Evolutionary conservation across 2,797 vertebrate species (phyloP), one percentile per base, ranked within the genome.

Genomic region (Enteromius fasciolatus): DNA sequence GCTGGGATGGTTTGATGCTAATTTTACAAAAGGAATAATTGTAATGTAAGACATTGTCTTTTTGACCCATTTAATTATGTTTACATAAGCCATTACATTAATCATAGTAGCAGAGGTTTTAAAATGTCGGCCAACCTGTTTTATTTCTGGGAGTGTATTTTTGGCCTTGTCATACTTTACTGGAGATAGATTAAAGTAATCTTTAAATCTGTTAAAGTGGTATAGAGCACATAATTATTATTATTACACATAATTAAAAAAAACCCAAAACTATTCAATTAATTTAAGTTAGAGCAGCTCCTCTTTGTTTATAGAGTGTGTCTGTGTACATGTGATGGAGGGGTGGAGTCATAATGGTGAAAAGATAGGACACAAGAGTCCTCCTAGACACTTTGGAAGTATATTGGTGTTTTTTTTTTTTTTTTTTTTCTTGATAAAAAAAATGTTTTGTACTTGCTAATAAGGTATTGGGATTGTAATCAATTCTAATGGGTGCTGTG

Each of bases 271-370:
- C 3, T 2, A 15, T 20, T 74, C 1, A 63, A 8, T 31, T 28
- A 23, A 69, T 74, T 73, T 48, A 77, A 20, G 9, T 52, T 31
- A 18, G 14, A 28, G 23, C 36, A 41, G 57, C 48, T 82, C 41
- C 23, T 81, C 23, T 86, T 66, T 82, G 59, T 83, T 83, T 83
- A 57, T 39, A 52, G 41, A 1, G 28, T 63, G 39, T 74, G 39
- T 81, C 31, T 79, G 52, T 18, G 14, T 75, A 17, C 36, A 59
- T 48, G 33, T 78, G 33, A 70, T 57, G 44, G 33, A 67, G 78
- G 61, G 59, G 44, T 54, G 31, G 52, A 82, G 63, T 46, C 18
- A 36, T 46, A 41, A 28, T 54, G 63, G 80, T n/a, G 39, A 81
- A 76, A 76, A 67, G 67, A 61, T 31, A 63, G 59, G 25, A 2